Percentiles rank a stretch among this genome's conserved stretches.
These are phyloP conservation scores for Nymphalis io DNA, from an alignment of 1,140 invertebrate species.

Conservation along the genomic window DNA sequence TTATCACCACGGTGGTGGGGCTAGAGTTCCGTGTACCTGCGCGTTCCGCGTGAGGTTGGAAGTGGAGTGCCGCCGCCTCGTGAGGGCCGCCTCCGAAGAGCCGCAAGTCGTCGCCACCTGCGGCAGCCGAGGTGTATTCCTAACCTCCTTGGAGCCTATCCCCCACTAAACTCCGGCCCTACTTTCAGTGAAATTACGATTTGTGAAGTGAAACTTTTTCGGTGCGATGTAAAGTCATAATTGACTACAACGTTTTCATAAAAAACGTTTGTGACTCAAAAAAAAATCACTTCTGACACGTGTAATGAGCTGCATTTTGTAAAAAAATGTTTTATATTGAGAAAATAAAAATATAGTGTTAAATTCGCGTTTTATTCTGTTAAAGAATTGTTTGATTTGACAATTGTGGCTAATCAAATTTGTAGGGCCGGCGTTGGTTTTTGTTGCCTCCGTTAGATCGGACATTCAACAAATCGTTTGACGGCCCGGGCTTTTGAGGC, in stretches of 20 bases:
- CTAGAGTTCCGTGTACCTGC: slow-evolving; percentile 78
- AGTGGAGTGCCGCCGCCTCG: slow-evolving; percentile 87
- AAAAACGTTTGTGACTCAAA: too few relatives aligned
- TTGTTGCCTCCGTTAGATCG: slow-evolving; percentile 45
- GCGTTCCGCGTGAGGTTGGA: slow-evolving; percentile 83
- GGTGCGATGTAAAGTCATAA: too few relatives aligned
- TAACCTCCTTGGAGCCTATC: slow-evolving; percentile 19
- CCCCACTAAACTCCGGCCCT: slow-evolving; percentile 19
- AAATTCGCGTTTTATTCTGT: too few relatives aligned
- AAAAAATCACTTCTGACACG: too few relatives aligned
- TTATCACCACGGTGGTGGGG: not conserved
- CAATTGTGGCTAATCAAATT: not conserved
- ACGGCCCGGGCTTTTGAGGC: slow-evolving; percentile 47
- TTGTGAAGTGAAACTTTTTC: too few relatives aligned
- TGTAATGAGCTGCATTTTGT: too few relatives aligned
- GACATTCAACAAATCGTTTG: slow-evolving; percentile 49
- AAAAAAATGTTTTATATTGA: too few relatives aligned
- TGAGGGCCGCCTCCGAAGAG: slow-evolving; percentile 80
- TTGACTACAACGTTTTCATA: too few relatives aligned
- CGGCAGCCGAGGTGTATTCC: slow-evolving; percentile 42
- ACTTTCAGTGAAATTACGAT: not conserved
- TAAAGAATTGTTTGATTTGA: not conserved
- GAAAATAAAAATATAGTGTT: too few relatives aligned
- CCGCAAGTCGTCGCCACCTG: slow-evolving; percentile 62
- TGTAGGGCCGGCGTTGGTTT: slow-evolving; percentile 18